Conservation (phyloP, 1,140 invertebrate genomes). For the Temnothorax longispinosus region DNA sequence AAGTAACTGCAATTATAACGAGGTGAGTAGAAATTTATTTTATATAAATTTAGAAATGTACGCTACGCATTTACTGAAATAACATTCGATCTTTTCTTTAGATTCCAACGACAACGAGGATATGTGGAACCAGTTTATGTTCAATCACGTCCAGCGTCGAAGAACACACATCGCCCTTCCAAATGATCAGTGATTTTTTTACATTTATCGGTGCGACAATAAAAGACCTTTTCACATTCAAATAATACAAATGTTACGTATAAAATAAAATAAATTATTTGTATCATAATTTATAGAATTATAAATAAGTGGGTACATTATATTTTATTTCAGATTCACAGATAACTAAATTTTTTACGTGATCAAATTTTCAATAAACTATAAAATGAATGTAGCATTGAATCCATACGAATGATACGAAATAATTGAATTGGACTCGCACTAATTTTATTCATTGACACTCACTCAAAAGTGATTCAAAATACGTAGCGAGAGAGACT, state of each 20-base stretch:
- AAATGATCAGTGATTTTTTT: slow-evolving; percentile 67
- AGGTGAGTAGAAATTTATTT: slow-evolving; percentile 23
- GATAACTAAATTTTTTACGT: background rate
- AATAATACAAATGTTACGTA: slow-evolving; percentile 9
- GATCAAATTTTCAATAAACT: background rate
- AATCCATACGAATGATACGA: background rate
- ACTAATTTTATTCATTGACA: background rate
- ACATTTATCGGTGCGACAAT: slow-evolving; percentile 64
- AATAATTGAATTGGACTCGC: background rate
- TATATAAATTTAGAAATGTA: background rate
- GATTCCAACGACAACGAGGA: slow-evolving; percentile 2
- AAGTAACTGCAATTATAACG: background rate
- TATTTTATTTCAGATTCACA: background rate
- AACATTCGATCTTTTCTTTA: slow-evolving; percentile 39
- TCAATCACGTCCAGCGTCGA: slow-evolving; percentile 10
- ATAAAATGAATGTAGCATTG: too few species aligned
- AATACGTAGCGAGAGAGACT: too few species aligned
- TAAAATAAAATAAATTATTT: slow-evolving; percentile 9
- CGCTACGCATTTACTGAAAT: background rate
- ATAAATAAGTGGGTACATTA: background rate
- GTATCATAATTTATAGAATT: slow-evolving; percentile 8
- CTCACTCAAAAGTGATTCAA: background rate
- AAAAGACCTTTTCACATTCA: slow-evolving; percentile 67
- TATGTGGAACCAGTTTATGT: slow-evolving; percentile 1
- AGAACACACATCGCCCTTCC: slow-evolving; percentile 45